Conservation (phyloP, 1,140 invertebrate genomes). For the Bombus confusus region DNA sequence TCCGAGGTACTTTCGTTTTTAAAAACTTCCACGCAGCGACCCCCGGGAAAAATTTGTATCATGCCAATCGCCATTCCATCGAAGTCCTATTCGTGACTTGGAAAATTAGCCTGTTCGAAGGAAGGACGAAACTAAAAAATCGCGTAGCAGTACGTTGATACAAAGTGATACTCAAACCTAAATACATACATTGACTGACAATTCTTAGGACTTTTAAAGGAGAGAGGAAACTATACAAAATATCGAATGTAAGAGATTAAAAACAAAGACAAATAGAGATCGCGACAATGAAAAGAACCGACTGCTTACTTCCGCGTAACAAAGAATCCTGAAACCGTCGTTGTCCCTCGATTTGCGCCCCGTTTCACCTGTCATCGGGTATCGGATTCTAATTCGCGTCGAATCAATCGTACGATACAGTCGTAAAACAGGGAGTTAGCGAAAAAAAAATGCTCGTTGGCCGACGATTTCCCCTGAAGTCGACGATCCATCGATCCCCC, state of each 20-base stretch:
- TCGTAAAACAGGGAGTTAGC: background rate
- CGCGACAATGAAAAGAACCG: too few species aligned
- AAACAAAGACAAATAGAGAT: too few species aligned
- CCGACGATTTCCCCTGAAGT: conserved; percentile 29
- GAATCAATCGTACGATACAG: background rate
- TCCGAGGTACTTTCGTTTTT: conserved; percentile 34
- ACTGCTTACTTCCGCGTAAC: too few species aligned
- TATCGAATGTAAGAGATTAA: too few species aligned
- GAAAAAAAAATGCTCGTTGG: conserved; percentile 1
- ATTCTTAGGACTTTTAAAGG: too few species aligned
- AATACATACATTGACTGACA: too few species aligned
- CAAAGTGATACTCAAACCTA: too few species aligned
- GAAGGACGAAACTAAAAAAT: background rate
- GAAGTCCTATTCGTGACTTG: background rate
- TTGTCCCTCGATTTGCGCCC: too few species aligned
- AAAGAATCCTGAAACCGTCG: too few species aligned
- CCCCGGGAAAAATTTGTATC: background rate
- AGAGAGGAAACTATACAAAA: too few species aligned
- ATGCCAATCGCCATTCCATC: background rate
- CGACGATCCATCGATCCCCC: conserved; percentile 66
- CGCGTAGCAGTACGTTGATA: too few species aligned
- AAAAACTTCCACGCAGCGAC: conserved; percentile 34
- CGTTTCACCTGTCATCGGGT: background rate
- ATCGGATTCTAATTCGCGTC: background rate
- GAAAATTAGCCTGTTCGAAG: background rate